phyloP scores from a whole-genome alignment of 1,140 invertebrate genomes.

The Rhopalosiphum padi region DNA sequence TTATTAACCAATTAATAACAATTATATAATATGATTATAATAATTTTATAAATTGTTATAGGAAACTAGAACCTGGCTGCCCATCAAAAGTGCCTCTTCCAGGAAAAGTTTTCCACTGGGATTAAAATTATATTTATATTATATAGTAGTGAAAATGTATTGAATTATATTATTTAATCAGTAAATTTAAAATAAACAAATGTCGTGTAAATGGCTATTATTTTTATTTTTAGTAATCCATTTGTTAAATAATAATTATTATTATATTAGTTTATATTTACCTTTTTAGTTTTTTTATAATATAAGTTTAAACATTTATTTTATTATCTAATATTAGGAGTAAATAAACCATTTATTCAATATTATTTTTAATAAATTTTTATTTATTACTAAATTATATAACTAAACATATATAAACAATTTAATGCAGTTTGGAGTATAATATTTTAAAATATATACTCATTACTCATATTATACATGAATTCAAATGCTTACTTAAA shows the following conservation, averaged over 20 bases:
- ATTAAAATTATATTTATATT: constrained; percentile 10
- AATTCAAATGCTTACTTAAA: too few species aligned
- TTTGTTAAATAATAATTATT: not conserved
- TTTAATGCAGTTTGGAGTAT: too few species aligned
- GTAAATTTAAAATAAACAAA: not conserved
- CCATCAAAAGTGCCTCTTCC: constrained; percentile 30
- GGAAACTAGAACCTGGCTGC: not conserved
- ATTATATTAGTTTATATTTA: not conserved
- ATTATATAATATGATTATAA: not conserved
- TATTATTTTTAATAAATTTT: too few species aligned
- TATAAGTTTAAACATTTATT: too few species aligned
- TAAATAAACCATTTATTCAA: too few species aligned
- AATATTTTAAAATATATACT: too few species aligned
- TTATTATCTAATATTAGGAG: too few species aligned
- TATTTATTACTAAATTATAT: too few species aligned
- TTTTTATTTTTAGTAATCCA: not conserved
- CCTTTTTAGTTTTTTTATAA: too few species aligned
- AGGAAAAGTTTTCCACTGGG: constrained; percentile 46
- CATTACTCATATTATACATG: too few species aligned
- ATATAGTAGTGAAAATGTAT: not conserved
- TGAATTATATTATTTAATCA: not conserved
- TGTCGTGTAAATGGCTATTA: not conserved
- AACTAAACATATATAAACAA: too few species aligned
- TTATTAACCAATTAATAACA: too few species aligned
- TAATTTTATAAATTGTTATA: constrained; percentile 5